Evolutionary conservation across 2,113 vertebrate species (phyloP).

Genomic region (Cyrtonyx montezumae): DNA sequence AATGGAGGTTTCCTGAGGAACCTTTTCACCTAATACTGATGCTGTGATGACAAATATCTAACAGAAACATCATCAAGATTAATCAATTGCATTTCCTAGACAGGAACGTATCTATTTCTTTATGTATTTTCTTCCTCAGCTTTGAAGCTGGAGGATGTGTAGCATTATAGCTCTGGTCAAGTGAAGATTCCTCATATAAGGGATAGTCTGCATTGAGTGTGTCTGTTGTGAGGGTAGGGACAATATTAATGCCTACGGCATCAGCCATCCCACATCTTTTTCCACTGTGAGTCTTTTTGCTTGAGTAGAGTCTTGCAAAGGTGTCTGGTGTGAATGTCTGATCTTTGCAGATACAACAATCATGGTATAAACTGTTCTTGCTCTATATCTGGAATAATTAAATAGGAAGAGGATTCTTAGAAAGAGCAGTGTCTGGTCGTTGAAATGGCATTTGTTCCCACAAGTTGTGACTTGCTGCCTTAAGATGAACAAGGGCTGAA

Average conservation of each 20-base stretch:
- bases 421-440: background rate
- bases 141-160: background rate
- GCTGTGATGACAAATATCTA: background rate
- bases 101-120: background rate
- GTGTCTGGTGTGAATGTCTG: background rate
- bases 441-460: background rate
- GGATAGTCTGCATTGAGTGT: fast-evolving
- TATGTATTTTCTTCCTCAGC: background rate
- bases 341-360: background rate
- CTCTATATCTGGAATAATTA: background rate
- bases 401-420: background rate
- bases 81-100: background rate
- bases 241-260: background rate
- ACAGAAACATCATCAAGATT: fast-evolving
- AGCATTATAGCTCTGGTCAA: background rate
- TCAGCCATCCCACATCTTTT: background rate
- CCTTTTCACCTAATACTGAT: background rate
- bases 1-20: background rate
- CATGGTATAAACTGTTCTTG: background rate
- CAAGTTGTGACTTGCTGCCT: background rate
- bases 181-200: background rate
- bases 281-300: background rate
- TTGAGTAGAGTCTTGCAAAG: background rate
- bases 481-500: background rate
- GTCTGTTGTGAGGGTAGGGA: background rate